Conservation (phyloP, 1,140 invertebrate species). For the Eumaeus atala region DNA sequence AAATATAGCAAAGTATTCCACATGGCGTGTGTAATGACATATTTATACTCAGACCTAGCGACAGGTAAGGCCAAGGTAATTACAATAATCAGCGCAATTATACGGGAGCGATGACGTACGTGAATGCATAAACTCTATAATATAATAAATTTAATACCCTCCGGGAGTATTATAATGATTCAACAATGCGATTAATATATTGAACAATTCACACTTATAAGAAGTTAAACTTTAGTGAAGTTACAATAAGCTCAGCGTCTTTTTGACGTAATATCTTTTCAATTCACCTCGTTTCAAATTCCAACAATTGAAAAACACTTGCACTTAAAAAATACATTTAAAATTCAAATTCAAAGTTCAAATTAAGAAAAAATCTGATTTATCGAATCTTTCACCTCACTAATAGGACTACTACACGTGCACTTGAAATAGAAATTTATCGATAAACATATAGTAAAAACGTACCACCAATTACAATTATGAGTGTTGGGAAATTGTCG, state of each 20-base stretch:
- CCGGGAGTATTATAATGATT: no score
- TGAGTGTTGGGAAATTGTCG: conserved; percentile 39
- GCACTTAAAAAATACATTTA: no score
- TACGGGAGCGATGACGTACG: conserved; percentile 16
- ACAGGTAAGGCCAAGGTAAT: conserved; percentile 17
- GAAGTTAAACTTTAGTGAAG: no score
- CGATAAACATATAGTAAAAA: conserved; percentile 16
- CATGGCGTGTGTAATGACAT: neutral
- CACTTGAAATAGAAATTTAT: conserved; percentile 14
- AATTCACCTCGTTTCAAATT: no score
- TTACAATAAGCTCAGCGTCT: no score
- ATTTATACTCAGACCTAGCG: conserved; percentile 14
- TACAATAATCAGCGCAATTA: conserved; percentile 22
- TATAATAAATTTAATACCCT: neutral
- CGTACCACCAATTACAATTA: conserved; percentile 36
- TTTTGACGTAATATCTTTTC: no score
- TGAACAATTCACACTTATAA: neutral
- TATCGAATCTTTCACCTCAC: neutral
- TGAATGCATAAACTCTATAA: neutral
- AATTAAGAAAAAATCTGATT: neutral
- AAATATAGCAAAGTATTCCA: conserved; percentile 1
- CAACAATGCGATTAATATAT: no score
- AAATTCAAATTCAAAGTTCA: no score
- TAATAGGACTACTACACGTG: conserved; percentile 4
- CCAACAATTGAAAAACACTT: no score